A percentile compares a stretch with the other conserved stretches of the same genome.
phyloP scores from a whole-genome alignment of 2,888 invertebrate genomes.

The Papilio elwesi region DNA sequence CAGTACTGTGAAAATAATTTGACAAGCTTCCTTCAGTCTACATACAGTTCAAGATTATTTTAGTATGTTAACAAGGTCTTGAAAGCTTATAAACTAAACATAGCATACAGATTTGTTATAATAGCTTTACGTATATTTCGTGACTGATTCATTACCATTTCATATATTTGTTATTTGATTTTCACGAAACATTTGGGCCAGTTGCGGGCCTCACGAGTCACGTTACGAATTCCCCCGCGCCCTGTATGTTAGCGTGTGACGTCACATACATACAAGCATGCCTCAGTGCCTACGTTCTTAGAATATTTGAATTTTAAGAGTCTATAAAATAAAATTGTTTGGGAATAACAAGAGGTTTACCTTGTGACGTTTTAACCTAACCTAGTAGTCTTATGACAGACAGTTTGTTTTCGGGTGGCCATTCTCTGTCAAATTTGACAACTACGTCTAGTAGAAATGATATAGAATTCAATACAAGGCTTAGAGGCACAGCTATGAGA shows the following conservation, averaged over 20 bases:
- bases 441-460: too few relatives aligned
- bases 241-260: slow-evolving; percentile 6
- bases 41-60: too few relatives aligned
- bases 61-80: background rate
- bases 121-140: background rate
- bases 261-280: slow-evolving; percentile 3
- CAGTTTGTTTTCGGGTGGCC: too few relatives aligned
- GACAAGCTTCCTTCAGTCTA: too few relatives aligned
- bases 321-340: background rate
- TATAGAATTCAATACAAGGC: too few relatives aligned
- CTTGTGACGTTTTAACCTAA: slow-evolving; percentile 15
- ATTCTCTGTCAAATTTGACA: too few relatives aligned
- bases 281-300: background rate
- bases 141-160: slow-evolving; percentile 11
- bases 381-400: too few relatives aligned
- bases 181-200: slow-evolving; percentile 8
- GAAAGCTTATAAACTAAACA: slow-evolving; percentile 2
- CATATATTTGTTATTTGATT: background rate
- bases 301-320: slow-evolving; percentile 8
- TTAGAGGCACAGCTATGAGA: too few relatives aligned
- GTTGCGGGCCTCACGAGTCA: background rate
- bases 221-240: slow-evolving; percentile 1
- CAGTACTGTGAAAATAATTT: too few relatives aligned
- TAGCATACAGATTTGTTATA: background rate
- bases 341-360: slow-evolving; percentile 16